Conservation (phyloP, 1,140 invertebrate genomes). For the Halyomorpha halys region DNA sequence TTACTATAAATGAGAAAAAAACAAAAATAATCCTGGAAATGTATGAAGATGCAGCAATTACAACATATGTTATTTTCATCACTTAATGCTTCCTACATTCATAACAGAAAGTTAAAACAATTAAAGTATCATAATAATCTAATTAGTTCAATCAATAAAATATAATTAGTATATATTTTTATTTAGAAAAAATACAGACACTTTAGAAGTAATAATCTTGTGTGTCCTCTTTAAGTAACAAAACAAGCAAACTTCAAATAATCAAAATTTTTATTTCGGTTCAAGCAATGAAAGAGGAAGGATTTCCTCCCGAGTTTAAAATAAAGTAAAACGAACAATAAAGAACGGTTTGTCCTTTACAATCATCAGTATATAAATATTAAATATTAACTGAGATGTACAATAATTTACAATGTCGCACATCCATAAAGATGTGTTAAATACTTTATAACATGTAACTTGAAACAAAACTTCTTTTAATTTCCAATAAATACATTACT, state of each 20-base stretch:
- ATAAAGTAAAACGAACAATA: slow-evolving; percentile 7
- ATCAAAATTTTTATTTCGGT: slow-evolving; percentile 17
- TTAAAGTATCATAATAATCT: too few species aligned
- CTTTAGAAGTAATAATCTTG: not conserved
- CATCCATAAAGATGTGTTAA: slow-evolving; percentile 1
- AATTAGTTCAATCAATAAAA: too few species aligned
- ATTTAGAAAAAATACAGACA: too few species aligned
- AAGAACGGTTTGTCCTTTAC: slow-evolving; percentile 20
- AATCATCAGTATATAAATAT: slow-evolving; percentile 24
- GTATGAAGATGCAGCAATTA: too few species aligned
- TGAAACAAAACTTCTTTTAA: not conserved
- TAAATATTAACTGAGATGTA: slow-evolving; percentile 22
- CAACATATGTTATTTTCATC: too few species aligned
- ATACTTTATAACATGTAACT: slow-evolving; percentile 17
- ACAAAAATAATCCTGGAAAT: too few species aligned
- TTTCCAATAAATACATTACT: slow-evolving; percentile 18
- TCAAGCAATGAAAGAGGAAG: slow-evolving; percentile 1
- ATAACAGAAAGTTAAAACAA: too few species aligned
- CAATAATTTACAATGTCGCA: slow-evolving; percentile 24
- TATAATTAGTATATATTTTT: too few species aligned
- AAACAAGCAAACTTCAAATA: slow-evolving; percentile 10
- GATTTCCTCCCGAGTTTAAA: slow-evolving; percentile 4
- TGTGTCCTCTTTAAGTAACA: not conserved
- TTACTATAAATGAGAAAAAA: too few species aligned
- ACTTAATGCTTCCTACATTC: too few species aligned